These are phyloP conservation scores for Eustalomyia histrio DNA, from an alignment of 2,888 invertebrate genomes.

Conservation along the genomic window DNA sequence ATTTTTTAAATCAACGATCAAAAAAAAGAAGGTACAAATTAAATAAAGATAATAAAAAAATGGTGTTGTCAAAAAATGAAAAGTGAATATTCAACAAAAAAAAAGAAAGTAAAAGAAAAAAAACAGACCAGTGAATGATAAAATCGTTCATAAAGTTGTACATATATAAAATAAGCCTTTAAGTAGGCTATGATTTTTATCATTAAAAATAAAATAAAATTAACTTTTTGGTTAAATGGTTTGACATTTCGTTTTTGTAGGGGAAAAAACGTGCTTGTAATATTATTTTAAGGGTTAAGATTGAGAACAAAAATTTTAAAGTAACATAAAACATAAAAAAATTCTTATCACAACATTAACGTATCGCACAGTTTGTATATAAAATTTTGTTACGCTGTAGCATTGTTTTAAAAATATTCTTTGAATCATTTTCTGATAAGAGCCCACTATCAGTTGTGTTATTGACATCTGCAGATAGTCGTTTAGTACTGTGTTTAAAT, in stretches of 20 bases:
- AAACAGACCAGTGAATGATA: background rate
- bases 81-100: background rate
- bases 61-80: slow-evolving; percentile 15
- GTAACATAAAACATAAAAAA: too few relatives aligned
- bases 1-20: background rate
- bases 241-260: background rate
- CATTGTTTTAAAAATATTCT: too few relatives aligned
- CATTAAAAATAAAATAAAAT: background rate
- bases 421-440: too few relatives aligned
- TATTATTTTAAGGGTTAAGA: background rate
- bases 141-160: background rate
- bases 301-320: too few relatives aligned
- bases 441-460: too few relatives aligned
- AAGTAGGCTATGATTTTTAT: slow-evolving; percentile 30
- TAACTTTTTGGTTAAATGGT: background rate
- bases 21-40: slow-evolving; percentile 25
- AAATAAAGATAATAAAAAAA: slow-evolving; percentile 27
- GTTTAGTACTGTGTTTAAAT: too few relatives aligned
- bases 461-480: too few relatives aligned
- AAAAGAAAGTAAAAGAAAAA: slow-evolving; percentile 19
- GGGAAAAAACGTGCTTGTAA: background rate
- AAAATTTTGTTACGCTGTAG: too few relatives aligned
- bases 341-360: too few relatives aligned
- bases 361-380: too few relatives aligned
- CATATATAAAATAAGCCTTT: background rate